Conservation (phyloP, 2,113 vertebrate species). For the Capreolus pygargus region DNA sequence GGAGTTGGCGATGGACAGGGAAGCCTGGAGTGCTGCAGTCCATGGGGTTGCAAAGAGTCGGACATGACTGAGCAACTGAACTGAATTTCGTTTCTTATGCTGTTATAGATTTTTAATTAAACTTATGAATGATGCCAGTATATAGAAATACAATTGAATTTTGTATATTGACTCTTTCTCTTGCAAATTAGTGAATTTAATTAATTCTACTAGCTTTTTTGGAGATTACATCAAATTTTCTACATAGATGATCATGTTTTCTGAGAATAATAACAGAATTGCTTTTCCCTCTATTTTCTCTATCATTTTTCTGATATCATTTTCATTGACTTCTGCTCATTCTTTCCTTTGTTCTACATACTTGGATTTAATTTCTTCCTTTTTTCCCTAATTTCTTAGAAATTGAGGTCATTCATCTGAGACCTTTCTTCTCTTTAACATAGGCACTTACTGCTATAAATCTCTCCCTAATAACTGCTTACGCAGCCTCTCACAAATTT, state of each 20-base stretch:
- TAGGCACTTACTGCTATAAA: not conserved
- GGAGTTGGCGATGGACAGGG: not conserved
- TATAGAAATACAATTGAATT: not conserved
- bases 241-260: not conserved
- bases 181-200: not conserved
- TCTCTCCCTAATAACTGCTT: not conserved
- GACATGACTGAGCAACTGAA: not conserved
- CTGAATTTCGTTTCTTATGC: not conserved
- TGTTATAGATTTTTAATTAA: not conserved
- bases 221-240: not conserved
- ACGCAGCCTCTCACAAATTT: not conserved
- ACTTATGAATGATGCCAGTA: not conserved
- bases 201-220: not conserved
- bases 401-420: not conserved
- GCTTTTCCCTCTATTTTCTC: not conserved
- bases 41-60: accelerated
- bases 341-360: not conserved
- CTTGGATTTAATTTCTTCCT: not conserved
- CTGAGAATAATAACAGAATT: not conserved
- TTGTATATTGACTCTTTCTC: not conserved
- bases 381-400: not conserved
- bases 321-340: not conserved
- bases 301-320: not conserved
- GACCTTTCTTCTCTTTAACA: not conserved
- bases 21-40: not conserved